Evolutionary conservation across 2,797 vertebrate genomes (phyloP).

Genomic region (Phataginus tetradactyla): DNA sequence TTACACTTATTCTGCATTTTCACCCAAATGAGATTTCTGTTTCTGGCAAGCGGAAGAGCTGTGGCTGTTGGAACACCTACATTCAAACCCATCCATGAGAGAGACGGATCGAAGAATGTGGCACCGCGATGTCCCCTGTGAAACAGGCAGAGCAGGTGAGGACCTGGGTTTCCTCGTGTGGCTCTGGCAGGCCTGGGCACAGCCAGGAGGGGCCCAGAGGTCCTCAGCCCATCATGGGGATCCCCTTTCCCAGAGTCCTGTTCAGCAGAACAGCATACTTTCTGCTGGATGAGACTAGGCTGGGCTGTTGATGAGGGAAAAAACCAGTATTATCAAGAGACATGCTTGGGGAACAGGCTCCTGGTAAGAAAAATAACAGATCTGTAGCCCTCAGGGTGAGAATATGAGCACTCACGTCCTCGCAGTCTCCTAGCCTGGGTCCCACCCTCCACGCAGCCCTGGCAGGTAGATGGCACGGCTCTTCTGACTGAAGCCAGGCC

Average conservation of each 20-base stretch:
- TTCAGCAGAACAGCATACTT: not conserved
- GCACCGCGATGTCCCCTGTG: not conserved
- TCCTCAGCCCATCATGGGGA: not conserved
- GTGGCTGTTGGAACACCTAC: not conserved
- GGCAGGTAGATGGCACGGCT: not conserved
- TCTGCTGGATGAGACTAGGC: not conserved
- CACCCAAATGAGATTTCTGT: not conserved
- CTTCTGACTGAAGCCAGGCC: not conserved
- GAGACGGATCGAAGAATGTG: fast-evolving
- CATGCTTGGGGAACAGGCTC: not conserved
- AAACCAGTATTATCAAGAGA: not conserved
- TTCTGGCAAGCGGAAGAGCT: not conserved
- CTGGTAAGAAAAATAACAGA: no score
- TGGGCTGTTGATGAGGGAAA: not conserved
- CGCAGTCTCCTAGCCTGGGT: not conserved
- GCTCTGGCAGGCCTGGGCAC: no score
- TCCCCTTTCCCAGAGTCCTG: not conserved
- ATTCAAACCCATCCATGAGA: not conserved
- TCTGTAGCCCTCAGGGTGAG: fast-evolving
- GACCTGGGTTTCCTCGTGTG: not conserved
- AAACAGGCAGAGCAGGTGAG: no score
- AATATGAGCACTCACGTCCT: not conserved
- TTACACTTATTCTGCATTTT: not conserved
- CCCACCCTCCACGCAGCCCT: not conserved
- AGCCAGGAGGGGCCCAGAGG: fast-evolving